phyloP scores from a whole-genome alignment of 2,888 invertebrate species.

The Drosophila fulvimacula region DNA sequence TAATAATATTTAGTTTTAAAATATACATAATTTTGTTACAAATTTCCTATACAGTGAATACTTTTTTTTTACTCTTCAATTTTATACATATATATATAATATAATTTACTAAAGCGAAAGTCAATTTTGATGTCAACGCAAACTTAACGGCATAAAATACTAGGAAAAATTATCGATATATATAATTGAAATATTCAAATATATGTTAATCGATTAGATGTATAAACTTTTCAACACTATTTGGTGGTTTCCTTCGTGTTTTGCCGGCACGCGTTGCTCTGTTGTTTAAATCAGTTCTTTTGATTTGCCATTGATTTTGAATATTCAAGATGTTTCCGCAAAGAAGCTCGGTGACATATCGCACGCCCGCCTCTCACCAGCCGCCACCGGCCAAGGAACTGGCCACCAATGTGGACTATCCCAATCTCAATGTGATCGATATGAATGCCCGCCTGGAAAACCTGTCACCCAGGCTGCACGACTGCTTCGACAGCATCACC shows the following conservation, averaged over 20 bases:
- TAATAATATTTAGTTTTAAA: not conserved
- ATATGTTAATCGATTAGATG: not conserved
- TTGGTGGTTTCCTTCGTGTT: not conserved
- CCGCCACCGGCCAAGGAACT: slow-evolving; percentile 79
- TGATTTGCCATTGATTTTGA: not conserved
- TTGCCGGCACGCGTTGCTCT: slow-evolving; percentile 27
- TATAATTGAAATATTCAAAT: not conserved
- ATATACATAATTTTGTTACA: not conserved
- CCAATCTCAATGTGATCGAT: slow-evolving; percentile 83
- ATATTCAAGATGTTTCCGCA: slow-evolving; percentile 75
- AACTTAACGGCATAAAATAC: not conserved
- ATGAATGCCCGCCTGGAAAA: slow-evolving; percentile 81
- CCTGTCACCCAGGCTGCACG: slow-evolving; percentile 74
- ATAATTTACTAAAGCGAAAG: not conserved
- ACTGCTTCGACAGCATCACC: slow-evolving; percentile 81
- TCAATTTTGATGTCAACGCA: not conserved
- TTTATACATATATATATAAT: not conserved
- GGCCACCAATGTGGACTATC: slow-evolving; percentile 79
- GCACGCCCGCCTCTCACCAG: slow-evolving; percentile 74
- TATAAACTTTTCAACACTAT: not conserved
- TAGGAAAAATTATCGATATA: not conserved
- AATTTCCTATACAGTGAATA: not conserved
- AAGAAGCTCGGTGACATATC: slow-evolving; percentile 67
- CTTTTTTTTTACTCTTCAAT: not conserved
- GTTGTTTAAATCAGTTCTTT: not conserved